A percentile compares a stretch with the other conserved stretches of the same genome.
Conservation (phyloP, 2,888 invertebrate genomes). For the Glaucopsyche alexis region DNA sequence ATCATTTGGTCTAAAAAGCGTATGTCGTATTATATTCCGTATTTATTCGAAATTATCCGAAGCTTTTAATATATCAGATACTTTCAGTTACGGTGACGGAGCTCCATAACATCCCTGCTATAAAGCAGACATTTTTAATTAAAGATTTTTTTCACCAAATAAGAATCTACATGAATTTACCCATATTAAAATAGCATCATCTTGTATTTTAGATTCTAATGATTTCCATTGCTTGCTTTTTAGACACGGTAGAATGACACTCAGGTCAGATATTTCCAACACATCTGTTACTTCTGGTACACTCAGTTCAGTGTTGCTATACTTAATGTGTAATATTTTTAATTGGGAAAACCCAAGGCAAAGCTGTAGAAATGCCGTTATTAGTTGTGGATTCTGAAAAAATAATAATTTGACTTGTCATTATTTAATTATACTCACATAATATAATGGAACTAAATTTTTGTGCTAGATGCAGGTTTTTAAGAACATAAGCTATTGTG, state of each 20-base stretch:
- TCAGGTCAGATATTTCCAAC: constrained; percentile 54
- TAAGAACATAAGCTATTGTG: too few relatives aligned
- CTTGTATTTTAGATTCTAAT: constrained; percentile 48
- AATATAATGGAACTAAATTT: too few relatives aligned
- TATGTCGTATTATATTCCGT: too few relatives aligned
- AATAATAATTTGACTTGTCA: neutral
- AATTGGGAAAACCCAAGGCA: constrained; percentile 59
- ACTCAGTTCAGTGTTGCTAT: constrained; percentile 58
- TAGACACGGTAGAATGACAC: constrained; percentile 58
- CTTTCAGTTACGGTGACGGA: too few relatives aligned
- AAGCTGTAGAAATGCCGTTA: constrained; percentile 56
- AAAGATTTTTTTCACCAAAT: too few relatives aligned
- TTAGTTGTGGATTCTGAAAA: constrained; percentile 60
- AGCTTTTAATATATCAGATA: too few relatives aligned
- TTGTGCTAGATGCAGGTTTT: too few relatives aligned
- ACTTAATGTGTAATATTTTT: constrained; percentile 65
- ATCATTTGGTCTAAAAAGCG: too few relatives aligned
- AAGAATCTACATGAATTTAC: constrained; percentile 48
- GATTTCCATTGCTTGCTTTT: constrained; percentile 55
- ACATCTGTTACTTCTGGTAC: constrained; percentile 38
- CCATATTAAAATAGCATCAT: constrained; percentile 51
- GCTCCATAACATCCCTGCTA: too few relatives aligned
- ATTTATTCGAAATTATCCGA: too few relatives aligned
- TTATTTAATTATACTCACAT: too few relatives aligned
- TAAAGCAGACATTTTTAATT: too few relatives aligned